Base-by-base conservation (phyloP, 2,113 vertebrate genomes). In the Poeciliopsis turrubarensis region DNA sequence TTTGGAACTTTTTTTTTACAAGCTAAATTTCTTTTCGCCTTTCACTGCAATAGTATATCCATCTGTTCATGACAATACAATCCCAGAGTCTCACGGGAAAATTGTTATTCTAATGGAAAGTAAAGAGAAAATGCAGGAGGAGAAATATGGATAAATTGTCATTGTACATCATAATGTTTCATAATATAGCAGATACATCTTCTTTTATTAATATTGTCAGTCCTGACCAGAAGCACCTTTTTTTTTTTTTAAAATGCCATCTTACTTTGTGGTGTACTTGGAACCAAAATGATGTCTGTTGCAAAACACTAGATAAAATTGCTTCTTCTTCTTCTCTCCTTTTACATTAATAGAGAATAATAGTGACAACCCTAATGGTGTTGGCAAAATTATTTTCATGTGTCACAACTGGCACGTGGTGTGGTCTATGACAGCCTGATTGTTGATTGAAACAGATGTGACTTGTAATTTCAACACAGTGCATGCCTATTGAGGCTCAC, bases 381-480 rank as follows among this genome's bases (percentile, higher is more conserved):
- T 12, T 37, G 8, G 17, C 51, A 57, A 57, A 31, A 19, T 31
- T 32, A 15, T 81, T 78, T 61, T 82, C 70, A 66, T 75, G 67
- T 77, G 75, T 71, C 66, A 84, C 64, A 70, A 27, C 67, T 76
- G 17, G 39, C 39, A 29, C 78, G 54, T 30, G 61, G 31, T 26
- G 26, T 75, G 30, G 3, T 70, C 65, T 1, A 41, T 44, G 25
- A n/a, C 22, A 62, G 32, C 27, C 30, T 30, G 63, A 74, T 41
- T 54, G 77, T 72, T 79, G 26, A 60, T 65, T 70, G 70, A 12
- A 34, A 67, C 65, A 79, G 60, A 37, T 76, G 51, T 74, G 41
- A 72, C 60, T 83, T 29, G 65, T 54, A 66, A 27, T 72, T 54
- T 2, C 29, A 47, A 39, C 22, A 4, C 65, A 32, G 25, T 57